A percentile compares a stretch with the other conserved stretches of the same genome.
These are phyloP conservation scores for Euborellia annulipes DNA, from an alignment of 1,140 invertebrate genomes.

Conservation along the genomic window DNA sequence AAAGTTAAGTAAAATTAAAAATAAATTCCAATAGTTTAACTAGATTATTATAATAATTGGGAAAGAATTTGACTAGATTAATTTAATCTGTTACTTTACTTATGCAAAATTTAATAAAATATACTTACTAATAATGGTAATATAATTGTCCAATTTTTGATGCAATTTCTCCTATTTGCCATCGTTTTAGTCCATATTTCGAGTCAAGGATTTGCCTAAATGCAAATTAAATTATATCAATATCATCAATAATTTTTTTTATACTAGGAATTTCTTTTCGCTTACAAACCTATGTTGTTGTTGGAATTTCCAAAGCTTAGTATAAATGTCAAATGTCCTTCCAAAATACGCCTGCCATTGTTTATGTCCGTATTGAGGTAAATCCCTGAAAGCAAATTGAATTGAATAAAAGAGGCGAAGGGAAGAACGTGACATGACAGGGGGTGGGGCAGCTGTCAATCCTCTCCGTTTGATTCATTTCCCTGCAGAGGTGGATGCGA, in stretches of 20 bases:
- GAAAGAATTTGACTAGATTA: too few species aligned
- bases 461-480: too few species aligned
- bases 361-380: constrained; percentile 93
- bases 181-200: constrained; percentile 90
- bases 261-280: too few species aligned
- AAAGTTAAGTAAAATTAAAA: too few species aligned
- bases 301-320: constrained; percentile 97
- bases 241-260: too few species aligned
- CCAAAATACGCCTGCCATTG: constrained; percentile 98
- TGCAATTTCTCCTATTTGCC: constrained; percentile 98
- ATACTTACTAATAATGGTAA: constrained; percentile 93
- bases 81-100: not conserved
- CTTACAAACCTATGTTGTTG: constrained; percentile 77
- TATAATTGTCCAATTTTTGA: constrained; percentile 98
- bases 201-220: constrained; percentile 64
- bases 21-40: too few species aligned
- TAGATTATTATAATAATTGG: too few species aligned
- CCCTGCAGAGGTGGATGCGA: too few species aligned
- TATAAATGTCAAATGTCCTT: constrained; percentile 94
- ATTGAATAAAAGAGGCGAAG: too few species aligned
- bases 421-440: too few species aligned
- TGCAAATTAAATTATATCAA: constrained; percentile 20
- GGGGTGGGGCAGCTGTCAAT: too few species aligned
- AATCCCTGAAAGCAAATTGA: constrained; percentile 46
- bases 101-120: constrained; percentile 4